Conservation (phyloP, 1,140 invertebrate species). For the Globodera rostochiensis region DNA sequence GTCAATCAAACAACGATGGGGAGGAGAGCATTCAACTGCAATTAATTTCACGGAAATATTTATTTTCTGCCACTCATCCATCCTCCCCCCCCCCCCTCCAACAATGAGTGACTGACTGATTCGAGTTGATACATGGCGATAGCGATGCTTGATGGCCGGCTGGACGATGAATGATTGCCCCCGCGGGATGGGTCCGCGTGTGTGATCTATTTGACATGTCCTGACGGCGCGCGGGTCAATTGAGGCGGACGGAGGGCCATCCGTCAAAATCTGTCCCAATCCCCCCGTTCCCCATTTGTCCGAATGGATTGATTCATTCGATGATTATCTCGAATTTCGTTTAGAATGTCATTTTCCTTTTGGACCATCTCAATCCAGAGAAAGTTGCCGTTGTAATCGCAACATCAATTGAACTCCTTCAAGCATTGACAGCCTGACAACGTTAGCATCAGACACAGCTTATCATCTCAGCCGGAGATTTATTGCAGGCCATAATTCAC, state of each 20-base stretch:
- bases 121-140: conserved; percentile 20
- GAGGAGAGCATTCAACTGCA: conserved; percentile 23
- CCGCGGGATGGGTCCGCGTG: not conserved
- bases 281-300: not conserved
- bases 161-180: not conserved
- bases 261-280: conserved; percentile 5
- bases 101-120: conserved; percentile 17
- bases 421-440: not conserved
- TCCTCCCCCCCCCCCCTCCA: not conserved
- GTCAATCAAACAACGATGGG: conserved; percentile 26
- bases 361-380: no score
- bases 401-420: not conserved
- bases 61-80: conserved; percentile 16
- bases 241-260: not conserved
- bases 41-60: conserved; percentile 37
- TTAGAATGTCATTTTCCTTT: not conserved
- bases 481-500: conserved; percentile 11
- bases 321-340: not conserved
- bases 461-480: conserved; percentile 3
- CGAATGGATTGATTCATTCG: not conserved
- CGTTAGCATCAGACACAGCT: not conserved
- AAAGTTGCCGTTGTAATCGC: not conserved
- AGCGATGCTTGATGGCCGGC: conserved; percentile 12
- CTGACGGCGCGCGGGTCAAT: not conserved
- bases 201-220: conserved; percentile 1